Base-by-base conservation (phyloP, 2,113 vertebrate species). In the Crotalus helleri region DNA sequence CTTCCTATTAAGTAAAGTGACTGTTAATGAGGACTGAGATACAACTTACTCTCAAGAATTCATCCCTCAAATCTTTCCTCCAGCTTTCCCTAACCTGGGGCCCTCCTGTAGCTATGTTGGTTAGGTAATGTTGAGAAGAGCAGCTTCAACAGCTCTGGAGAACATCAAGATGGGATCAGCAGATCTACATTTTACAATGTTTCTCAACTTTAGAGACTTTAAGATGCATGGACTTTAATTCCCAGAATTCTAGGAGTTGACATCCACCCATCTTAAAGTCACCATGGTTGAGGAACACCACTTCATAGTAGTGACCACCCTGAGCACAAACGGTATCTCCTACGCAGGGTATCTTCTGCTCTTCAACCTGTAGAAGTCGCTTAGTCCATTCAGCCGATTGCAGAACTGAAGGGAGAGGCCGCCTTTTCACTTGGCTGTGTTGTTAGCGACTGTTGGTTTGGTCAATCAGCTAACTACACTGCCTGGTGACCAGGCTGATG, bases 381-480 rank as follows among this genome's bases (percentile, higher is more conserved):
- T 6, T 21, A 39, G 33, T 21, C n/a, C 69, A 33, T 19, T 15
- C 0, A 39, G n/a, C 69, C 5, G 17, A 33, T 69, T 69, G 64
- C 29, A 33, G n/a, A 74, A 33, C n/a, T 74, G 74, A 33, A 93
- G 21, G 21, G 46, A 0, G 2, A 89, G 91, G 23, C 96, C 96
- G 92, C 98, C 98, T 96, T 91, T 98, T 98, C 96, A 97, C 98
- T 97, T 98, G 98, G 98, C 98, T 94, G 98, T 98, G 98, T 98
- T 97, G 98, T 97, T 99, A 99, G 98, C 98, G 98, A 99, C 98
- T 98, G 98, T 95, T 96, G 57, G 85, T 92, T 86, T 92, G 69
- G 95, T 97, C 98, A 98, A 98, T 98, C 98, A 99, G 98, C 98
- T 98, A 98, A 98, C 98, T 97, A 98, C 98, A 99, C 98, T 98